These are phyloP conservation scores for Lymantria dispar DNA, from an alignment of 2,888 invertebrate species.

Conservation along the genomic window DNA sequence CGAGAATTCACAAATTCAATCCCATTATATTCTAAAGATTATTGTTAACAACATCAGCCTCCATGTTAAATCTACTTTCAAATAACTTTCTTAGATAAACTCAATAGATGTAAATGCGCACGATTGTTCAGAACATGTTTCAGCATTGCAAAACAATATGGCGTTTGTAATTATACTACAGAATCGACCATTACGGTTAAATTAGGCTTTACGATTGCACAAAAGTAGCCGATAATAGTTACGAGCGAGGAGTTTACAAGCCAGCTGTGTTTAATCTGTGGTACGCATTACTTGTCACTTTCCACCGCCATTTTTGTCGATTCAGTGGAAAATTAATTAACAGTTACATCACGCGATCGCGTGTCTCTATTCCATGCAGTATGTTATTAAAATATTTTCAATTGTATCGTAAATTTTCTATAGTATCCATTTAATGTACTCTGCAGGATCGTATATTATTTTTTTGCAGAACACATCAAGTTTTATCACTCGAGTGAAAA, in stretches of 20 bases:
- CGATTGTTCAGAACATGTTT: conserved; percentile 41
- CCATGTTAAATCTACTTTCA: conserved; percentile 30
- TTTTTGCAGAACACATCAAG: no score
- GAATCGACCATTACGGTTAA: conserved; percentile 46
- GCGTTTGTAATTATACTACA: conserved; percentile 49
- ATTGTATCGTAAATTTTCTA: conserved; percentile 19
- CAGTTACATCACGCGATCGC: conserved; percentile 56
- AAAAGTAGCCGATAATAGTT: conserved; percentile 50
- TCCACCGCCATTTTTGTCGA: conserved; percentile 65
- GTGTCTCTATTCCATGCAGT: conserved; percentile 31
- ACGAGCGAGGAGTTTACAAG: conserved; percentile 44
- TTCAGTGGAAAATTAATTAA: conserved; percentile 56
- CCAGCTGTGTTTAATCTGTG: conserved; percentile 51
- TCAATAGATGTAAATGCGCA: conserved; percentile 45
- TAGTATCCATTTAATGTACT: not conserved
- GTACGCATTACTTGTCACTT: conserved; percentile 45
- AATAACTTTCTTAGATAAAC: conserved; percentile 48
- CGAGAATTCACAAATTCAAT: not conserved
- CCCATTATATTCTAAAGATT: conserved; percentile 3
- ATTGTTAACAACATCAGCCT: conserved; percentile 10
- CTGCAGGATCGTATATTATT: not conserved
- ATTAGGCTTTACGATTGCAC: conserved; percentile 54
- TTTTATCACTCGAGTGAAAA: no score
- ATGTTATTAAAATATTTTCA: conserved; percentile 20
- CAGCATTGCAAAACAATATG: conserved; percentile 55